These are phyloP conservation scores for Chanos chanos DNA, from an alignment of 2,797 vertebrate genomes.

Conservation along the genomic window DNA sequence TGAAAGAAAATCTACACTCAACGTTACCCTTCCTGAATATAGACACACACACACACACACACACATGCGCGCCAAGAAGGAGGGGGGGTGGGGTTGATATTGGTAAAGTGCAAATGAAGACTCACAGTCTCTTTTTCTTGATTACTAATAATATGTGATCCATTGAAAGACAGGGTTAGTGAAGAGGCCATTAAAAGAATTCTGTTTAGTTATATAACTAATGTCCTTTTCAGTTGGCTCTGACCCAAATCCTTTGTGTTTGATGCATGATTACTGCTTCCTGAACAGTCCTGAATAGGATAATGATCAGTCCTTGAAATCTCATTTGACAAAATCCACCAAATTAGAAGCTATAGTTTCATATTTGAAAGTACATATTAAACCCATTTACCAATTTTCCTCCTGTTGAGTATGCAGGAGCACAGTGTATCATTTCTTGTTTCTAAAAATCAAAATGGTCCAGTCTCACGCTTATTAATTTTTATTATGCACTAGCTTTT, in stretches of 20 bases:
- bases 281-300: not conserved
- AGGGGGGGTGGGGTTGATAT: too few relatives aligned
- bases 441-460: not conserved
- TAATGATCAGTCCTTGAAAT: not conserved
- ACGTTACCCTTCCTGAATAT: too few relatives aligned
- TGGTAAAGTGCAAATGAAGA: too few relatives aligned
- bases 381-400: not conserved
- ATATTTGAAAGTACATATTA: not conserved
- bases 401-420: not conserved
- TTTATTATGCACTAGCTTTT: too few relatives aligned
- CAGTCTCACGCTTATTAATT: too few relatives aligned
- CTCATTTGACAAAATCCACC: constrained; percentile 5
- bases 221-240: not conserved
- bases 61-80: not conserved
- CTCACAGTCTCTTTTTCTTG: too few relatives aligned
- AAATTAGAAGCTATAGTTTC: constrained; percentile 2
- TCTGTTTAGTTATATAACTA: not conserved
- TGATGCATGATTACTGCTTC: constrained; percentile 8
- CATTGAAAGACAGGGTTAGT: not conserved
- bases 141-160: too few relatives aligned
- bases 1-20: not conserved
- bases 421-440: not conserved
- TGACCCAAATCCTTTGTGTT: not conserved
- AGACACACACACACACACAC: not conserved
- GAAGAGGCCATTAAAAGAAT: not conserved